Evolutionary conservation across 2,888 invertebrate species (phyloP).

Genomic region (Hirtodrosophila trivittata): DNA sequence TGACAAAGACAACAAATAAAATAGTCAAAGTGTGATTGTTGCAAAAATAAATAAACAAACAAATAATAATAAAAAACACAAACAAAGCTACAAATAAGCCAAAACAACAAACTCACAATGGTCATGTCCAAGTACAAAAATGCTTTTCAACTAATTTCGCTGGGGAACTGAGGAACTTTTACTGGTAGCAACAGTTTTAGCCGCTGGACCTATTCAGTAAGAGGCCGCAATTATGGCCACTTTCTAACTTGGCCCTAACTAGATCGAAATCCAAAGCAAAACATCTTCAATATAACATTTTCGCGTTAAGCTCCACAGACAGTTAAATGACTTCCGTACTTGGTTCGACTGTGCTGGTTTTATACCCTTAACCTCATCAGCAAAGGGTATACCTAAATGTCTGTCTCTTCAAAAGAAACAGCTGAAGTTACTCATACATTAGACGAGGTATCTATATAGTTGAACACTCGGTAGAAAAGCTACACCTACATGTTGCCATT

Average conservation of each 20-base stretch:
- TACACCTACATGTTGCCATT: neutral
- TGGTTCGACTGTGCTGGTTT: constrained; percentile 6
- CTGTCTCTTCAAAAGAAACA: no score
- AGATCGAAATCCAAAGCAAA: constrained; percentile 38
- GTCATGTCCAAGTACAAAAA: constrained; percentile 46
- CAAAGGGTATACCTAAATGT: no score
- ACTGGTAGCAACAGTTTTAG: constrained; percentile 21
- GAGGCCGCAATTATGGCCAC: constrained; percentile 63
- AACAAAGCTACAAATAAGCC: constrained; percentile 3
- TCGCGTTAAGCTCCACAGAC: constrained; percentile 57
- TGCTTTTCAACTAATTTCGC: constrained; percentile 42
- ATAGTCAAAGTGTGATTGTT: constrained; percentile 45
- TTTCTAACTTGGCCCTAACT: constrained; percentile 67
- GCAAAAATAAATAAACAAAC: constrained; percentile 35
- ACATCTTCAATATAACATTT: constrained; percentile 43
- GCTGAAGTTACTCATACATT: no score
- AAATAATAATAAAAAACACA: constrained; percentile 15
- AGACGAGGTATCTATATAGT: no score
- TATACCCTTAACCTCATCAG: neutral
- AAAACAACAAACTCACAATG: constrained; percentile 12
- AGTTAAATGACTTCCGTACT: constrained; percentile 72
- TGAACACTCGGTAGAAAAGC: no score
- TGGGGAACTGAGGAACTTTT: constrained; percentile 53
- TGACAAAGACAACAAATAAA: constrained; percentile 32
- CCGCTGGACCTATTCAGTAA: constrained; percentile 25